These are phyloP conservation scores for Megaleporinus macrocephalus DNA, from an alignment of 2,113 vertebrate species.

Conservation along the genomic window DNA sequence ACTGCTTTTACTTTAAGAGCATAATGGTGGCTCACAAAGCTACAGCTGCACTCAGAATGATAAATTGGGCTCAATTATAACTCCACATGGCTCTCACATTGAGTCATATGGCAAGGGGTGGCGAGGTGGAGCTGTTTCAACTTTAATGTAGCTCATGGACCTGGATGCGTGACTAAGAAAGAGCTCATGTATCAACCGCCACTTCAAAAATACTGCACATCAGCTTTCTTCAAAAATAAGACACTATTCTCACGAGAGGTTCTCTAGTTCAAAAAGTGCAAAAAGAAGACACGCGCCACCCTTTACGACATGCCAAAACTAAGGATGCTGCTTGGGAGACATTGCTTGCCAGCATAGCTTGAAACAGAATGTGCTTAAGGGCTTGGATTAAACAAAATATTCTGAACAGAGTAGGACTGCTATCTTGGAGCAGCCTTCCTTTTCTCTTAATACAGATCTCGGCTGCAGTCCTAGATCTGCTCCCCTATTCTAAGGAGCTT, in stretches of 20 bases:
- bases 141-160: constrained; percentile 15
- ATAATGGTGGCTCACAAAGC: constrained; percentile 29
- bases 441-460: neutral
- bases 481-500: neutral
- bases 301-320: neutral
- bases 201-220: neutral
- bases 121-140: constrained; percentile 34
- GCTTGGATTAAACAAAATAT: neutral
- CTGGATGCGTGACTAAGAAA: constrained; percentile 17
- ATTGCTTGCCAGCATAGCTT: neutral
- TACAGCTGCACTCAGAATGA: constrained; percentile 16
- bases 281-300: neutral
- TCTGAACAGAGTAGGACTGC: neutral
- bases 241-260: neutral
- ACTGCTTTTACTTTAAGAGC: constrained; percentile 31
- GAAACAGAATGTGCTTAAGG: neutral
- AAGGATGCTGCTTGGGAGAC: neutral
- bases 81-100: constrained; percentile 44
- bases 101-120: constrained; percentile 25
- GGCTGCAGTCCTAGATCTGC: neutral
- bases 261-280: neutral
- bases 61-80: constrained; percentile 42
- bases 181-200: constrained; percentile 15
- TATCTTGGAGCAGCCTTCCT: neutral
- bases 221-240: neutral